Evolutionary conservation across 2,113 vertebrate genomes (phyloP).

Genomic region (Uria aalge): DNA sequence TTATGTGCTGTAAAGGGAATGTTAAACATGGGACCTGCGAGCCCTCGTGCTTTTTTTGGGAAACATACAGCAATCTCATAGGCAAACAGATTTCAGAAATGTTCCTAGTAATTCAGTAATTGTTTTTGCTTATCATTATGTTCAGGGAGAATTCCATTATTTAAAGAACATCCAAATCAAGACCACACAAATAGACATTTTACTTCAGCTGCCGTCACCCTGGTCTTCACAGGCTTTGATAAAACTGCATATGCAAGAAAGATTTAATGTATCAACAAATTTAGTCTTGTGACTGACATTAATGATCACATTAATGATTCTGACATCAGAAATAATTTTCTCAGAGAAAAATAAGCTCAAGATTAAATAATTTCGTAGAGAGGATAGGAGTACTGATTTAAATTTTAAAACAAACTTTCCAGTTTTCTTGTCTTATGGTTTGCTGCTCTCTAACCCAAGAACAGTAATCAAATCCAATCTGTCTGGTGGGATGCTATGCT

Average conservation of each 20-base stretch:
- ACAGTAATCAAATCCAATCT: not conserved
- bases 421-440: not conserved
- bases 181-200: not conserved
- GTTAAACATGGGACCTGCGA: rapidly evolving
- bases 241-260: not conserved
- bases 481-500: not conserved
- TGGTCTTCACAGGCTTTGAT: not conserved
- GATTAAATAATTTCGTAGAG: not conserved
- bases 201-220: not conserved
- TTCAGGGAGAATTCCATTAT: not conserved
- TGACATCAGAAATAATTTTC: not conserved
- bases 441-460: slow-evolving; percentile 29
- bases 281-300: not conserved
- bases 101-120: not conserved
- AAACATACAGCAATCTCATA: not conserved
- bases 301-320: not conserved
- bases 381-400: not conserved
- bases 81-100: not conserved
- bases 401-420: not conserved
- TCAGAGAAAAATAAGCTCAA: not conserved
- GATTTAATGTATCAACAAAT: not conserved
- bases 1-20: not conserved
- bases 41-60: not conserved
- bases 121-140: not conserved
- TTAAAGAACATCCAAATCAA: not conserved